Base-by-base conservation (phyloP, 2,113 vertebrate species). In the Leucoraja erinaceus region DNA sequence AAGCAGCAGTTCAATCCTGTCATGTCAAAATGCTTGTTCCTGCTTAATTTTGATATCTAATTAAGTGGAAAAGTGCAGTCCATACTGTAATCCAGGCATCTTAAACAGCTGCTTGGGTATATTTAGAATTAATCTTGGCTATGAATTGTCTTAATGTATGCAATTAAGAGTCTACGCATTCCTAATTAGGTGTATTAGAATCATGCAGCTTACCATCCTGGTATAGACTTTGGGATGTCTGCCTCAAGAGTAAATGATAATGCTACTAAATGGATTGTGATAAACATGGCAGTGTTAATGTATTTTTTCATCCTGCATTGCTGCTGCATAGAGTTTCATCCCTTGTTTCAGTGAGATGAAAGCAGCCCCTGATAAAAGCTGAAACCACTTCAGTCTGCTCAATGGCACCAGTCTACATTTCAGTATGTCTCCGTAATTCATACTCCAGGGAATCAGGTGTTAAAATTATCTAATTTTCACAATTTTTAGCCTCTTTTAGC, bases 121-220 rank as follows among this genome's bases (percentile, higher is more conserved):
- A 98, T 99, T 98, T 98, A 98, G 98, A 98, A 98, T 99, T 99
- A 99, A 99, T 99, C 99, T 98, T 97, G 97, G 97, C 97, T 98
- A 98, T 98, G 98, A 98, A 98, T 98, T 97, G 97, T 98, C 97
- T 97, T 99, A 99, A 99, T 99, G 99, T 99, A 99, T 99, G 98
- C 98, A 98, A 99, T 99, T 99, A 99, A 98, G 98, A 98, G 98
- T 98, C 97, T 98, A 98, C 97, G 97, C 96, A 98, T 99, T 98
- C 98, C 97, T 99, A 99, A 99, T 99, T 99, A 99, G 98, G 97
- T 98, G 97, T 98, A 98, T 99, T 99, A 99, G 98, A 98, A 97
- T 96, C 96, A 97, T 96, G 95, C 96, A 96, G 96, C 96, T 96
- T 83, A 2, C 86, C 94, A 94, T 94, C 95, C 94, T 94, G 72